These are phyloP conservation scores for Scaptomyza tumidula DNA, from an alignment of 2,888 invertebrate genomes.

Conservation along the genomic window DNA sequence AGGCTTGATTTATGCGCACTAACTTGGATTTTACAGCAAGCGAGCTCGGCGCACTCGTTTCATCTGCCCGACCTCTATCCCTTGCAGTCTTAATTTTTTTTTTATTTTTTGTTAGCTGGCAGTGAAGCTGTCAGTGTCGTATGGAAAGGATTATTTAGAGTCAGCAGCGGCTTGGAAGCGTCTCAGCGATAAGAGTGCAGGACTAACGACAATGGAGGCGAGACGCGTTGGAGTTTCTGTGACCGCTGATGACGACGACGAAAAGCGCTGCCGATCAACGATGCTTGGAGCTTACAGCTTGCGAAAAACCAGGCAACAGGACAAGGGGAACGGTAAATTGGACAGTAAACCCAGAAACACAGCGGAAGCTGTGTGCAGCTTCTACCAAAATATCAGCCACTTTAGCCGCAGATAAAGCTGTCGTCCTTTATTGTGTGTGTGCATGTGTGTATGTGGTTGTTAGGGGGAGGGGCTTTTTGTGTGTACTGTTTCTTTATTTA, in stretches of 20 bases:
- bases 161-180: constrained; percentile 79
- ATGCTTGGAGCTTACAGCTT: constrained; percentile 1
- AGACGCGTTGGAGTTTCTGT: constrained; percentile 44
- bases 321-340: not conserved
- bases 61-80: constrained; percentile 6
- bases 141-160: constrained; percentile 79
- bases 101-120: constrained; percentile 28
- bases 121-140: constrained; percentile 68
- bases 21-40: constrained; percentile 76
- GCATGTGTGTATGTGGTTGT: constrained; percentile 1
- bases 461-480: constrained; percentile 7
- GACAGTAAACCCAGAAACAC: constrained; percentile 21
- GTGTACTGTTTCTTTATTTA: constrained; percentile 29
- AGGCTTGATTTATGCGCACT: constrained; percentile 82
- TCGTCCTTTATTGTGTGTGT: constrained; percentile 50
- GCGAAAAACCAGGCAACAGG: constrained; percentile 3
- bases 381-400: constrained; percentile 72
- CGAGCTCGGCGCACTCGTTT: constrained; percentile 51
- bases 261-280: constrained; percentile 71
- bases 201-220: constrained; percentile 66
- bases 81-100: constrained; percentile 25
- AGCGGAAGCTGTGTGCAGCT: constrained; percentile 51
- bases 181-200: constrained; percentile 71
- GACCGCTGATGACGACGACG: constrained; percentile 62
- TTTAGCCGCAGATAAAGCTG: constrained; percentile 75